Evolutionary conservation across 2,797 vertebrate genomes (phyloP).

Genomic region (Hemitrygon akajei): DNA sequence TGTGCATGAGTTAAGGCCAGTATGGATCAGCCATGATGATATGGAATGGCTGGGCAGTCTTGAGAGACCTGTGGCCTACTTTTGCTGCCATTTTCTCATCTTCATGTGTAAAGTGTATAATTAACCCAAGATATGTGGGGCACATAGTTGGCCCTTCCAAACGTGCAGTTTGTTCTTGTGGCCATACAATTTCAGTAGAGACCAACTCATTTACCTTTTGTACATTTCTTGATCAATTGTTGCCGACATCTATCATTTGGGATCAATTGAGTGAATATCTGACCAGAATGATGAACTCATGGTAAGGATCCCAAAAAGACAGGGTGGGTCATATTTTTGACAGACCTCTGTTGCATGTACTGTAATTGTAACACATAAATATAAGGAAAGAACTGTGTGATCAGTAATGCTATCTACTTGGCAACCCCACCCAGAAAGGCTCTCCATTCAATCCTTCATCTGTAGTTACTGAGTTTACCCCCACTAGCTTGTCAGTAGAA

Average conservation of each 20-base stretch:
- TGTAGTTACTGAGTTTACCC: neutral
- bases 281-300: neutral
- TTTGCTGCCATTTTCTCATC: too few relatives aligned
- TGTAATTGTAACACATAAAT: neutral
- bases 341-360: neutral
- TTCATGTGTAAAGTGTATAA: neutral
- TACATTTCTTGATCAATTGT: neutral
- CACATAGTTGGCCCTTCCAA: neutral
- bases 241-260: neutral
- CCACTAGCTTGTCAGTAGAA: neutral
- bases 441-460: neutral
- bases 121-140: neutral
- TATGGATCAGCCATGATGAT: too few relatives aligned
- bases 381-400: neutral
- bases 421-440: neutral
- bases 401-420: neutral
- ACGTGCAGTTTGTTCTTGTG: neutral
- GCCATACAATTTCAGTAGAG: neutral
- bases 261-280: neutral
- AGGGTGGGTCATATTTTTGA: neutral
- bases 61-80: too few relatives aligned
- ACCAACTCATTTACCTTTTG: too few relatives aligned
- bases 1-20: too few relatives aligned
- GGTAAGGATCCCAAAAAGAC: neutral
- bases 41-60: too few relatives aligned